phyloP scores from a whole-genome alignment of 2,113 vertebrate genomes.

The Naja naja region DNA sequence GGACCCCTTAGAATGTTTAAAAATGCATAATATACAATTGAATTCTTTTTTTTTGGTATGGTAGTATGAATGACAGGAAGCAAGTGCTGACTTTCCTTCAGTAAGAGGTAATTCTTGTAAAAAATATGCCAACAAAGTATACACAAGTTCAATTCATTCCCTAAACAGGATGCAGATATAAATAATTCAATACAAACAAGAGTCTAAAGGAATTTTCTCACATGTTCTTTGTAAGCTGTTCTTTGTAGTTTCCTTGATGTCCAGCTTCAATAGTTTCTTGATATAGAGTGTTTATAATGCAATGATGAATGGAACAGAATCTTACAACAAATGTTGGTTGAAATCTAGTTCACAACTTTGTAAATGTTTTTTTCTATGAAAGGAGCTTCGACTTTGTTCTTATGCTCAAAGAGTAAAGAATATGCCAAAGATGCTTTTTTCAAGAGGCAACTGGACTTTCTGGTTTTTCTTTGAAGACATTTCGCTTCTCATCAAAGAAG shows the following conservation, averaged over 20 bases:
- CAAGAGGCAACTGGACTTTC: too few species aligned
- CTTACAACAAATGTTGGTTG: not conserved
- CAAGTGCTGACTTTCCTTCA: slow-evolving; percentile 56
- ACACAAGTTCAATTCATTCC: slow-evolving; percentile 54
- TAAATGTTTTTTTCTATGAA: not conserved
- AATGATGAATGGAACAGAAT: not conserved
- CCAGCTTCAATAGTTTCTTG: slow-evolving; percentile 48
- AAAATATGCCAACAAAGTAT: slow-evolving; percentile 50
- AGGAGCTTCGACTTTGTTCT: not conserved
- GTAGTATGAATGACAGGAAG: slow-evolving; percentile 77
- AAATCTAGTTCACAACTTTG: not conserved
- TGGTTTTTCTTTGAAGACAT: too few species aligned
- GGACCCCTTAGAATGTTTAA: not conserved
- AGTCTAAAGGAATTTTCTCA: slow-evolving; percentile 65
- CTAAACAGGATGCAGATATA: slow-evolving; percentile 78
- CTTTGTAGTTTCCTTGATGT: slow-evolving; percentile 52
- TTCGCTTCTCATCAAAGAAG: too few species aligned
- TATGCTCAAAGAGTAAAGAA: not conserved
- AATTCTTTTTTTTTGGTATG: slow-evolving; percentile 59
- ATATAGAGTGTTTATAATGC: slow-evolving; percentile 8
- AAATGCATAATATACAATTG: slow-evolving; percentile 30
- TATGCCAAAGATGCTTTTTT: too few species aligned
- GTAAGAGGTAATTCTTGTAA: slow-evolving; percentile 61
- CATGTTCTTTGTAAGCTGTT: slow-evolving; percentile 55
- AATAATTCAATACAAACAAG: slow-evolving; percentile 69